A percentile compares a stretch with the other conserved stretches of the same genome.
Conservation (phyloP, 2,888 invertebrate genomes). For the Bugula neritina region DNA sequence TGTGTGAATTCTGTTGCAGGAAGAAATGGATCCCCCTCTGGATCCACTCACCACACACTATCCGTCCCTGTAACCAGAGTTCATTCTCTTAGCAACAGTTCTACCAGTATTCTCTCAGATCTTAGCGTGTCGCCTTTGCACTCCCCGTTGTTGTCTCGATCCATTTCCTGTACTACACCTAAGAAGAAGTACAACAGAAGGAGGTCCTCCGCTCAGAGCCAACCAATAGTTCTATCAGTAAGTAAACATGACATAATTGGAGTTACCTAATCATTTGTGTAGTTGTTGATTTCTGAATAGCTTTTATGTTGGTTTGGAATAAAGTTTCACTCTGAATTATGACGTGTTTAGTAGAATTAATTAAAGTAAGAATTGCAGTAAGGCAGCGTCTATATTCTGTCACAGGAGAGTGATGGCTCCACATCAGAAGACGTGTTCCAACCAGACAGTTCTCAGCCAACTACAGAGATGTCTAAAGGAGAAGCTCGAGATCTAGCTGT, state of each 20-base stretch:
- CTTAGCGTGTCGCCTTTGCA: not conserved
- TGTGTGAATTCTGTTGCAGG: too few relatives aligned
- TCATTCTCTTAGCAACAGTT: not conserved
- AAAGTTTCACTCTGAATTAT: too few relatives aligned
- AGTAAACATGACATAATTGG: not conserved
- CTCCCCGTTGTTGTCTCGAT: not conserved
- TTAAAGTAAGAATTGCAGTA: too few relatives aligned
- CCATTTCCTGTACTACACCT: not conserved
- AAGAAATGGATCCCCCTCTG: not conserved
- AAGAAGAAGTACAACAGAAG: not conserved
- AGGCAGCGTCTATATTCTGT: not conserved
- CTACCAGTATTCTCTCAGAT: not conserved
- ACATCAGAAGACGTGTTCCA: not conserved
- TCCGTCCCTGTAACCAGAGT: not conserved
- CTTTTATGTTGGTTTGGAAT: too few relatives aligned
- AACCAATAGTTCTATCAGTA: not conserved
- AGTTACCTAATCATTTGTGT: too few relatives aligned
- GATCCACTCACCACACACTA: not conserved
- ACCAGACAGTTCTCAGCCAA: not conserved
- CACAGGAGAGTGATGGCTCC: not conserved
- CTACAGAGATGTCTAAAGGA: not conserved
- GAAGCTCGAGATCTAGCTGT: slow-evolving; percentile 32
- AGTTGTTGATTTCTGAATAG: too few relatives aligned
- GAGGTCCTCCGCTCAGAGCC: not conserved
- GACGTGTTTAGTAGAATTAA: too few relatives aligned